Percentiles rank a stretch among this genome's conserved stretches.
Evolutionary conservation across 2,113 vertebrate species (phyloP).

Genomic region (Psammodynastes pulverulentus): DNA sequence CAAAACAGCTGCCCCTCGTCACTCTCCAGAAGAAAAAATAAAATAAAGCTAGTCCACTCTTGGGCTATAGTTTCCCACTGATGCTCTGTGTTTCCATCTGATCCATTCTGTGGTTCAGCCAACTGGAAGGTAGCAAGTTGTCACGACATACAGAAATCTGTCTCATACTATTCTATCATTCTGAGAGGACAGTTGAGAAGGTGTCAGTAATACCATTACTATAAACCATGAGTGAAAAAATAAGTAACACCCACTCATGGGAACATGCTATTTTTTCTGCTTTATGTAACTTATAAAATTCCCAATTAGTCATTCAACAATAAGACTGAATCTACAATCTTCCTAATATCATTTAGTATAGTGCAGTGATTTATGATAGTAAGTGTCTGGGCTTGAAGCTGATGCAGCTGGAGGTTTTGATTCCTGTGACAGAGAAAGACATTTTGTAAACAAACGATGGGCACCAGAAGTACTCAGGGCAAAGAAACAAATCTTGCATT

Average conservation of each 20-base stretch:
- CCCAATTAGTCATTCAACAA: background rate
- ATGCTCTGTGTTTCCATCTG: background rate
- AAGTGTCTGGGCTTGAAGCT: background rate
- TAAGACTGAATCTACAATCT: background rate
- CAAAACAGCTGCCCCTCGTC: background rate
- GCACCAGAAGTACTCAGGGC: background rate
- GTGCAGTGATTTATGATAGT: background rate
- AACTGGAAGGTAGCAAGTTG: background rate
- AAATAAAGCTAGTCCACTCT: background rate
- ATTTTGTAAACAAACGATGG: background rate
- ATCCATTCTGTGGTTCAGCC: background rate
- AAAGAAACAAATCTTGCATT: background rate
- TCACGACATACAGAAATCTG: background rate
- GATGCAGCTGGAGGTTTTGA: background rate
- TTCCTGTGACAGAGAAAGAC: background rate
- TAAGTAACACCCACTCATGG: background rate
- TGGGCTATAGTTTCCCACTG: background rate
- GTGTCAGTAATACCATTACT: background rate
- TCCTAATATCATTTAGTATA: background rate
- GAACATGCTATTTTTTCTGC: background rate
- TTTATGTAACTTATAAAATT: background rate
- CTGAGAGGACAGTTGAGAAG: background rate
- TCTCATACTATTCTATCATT: background rate
- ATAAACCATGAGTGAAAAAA: background rate
- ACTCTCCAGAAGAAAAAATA: background rate